Evolutionary conservation across 2,113 vertebrate genomes (phyloP), one percentile per base, ranked within the genome.

Genomic region (Sinocyclocheilus rhinocerous): DNA sequence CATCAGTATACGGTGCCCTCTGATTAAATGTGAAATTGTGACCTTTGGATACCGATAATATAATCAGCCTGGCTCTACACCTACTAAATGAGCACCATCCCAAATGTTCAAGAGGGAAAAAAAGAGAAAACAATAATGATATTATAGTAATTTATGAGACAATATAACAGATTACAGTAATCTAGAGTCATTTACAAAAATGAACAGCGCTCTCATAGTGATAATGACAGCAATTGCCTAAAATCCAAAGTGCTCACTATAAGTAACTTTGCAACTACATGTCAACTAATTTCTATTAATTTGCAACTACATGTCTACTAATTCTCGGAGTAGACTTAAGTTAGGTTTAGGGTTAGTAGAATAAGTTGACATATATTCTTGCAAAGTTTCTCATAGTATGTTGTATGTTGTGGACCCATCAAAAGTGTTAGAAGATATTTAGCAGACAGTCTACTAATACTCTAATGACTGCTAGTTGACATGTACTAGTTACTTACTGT

Each of bases 201-300:
- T 80, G 39, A 84, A 57, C 22, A 16, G 63, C 10, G 63, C 39
- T 69, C 61, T 82, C 78, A 26, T 5, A 59, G 63, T 50, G 20
- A 67, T 82, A 83, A 83, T 52, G 45, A 39, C 81, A 57, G 45
- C 45, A 67, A 52, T 82, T 45, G 57, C 36, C 52, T 86, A 39
- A 48, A 72, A 59, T 81, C 42, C 6, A 52, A 52, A 82, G 39
- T 24, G 69, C 20, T 48, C 57, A n/a, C n/a, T n/a, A n/a, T n/a
- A n/a, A n/a, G n/a, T n/a, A n/a, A n/a, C n/a, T n/a, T n/a, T n/a
- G n/a, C n/a, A n/a, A n/a, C n/a, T n/a, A n/a, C n/a, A n/a, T n/a
- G n/a, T n/a, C n/a, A n/a, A n/a, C n/a, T n/a, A n/a, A n/a, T n/a
- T n/a, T n/a, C n/a, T n/a, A n/a, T n/a, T n/a, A n/a, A n/a, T n/a